Conservation (phyloP, 2,797 vertebrate genomes). For the Sebastes miniatus region DNA sequence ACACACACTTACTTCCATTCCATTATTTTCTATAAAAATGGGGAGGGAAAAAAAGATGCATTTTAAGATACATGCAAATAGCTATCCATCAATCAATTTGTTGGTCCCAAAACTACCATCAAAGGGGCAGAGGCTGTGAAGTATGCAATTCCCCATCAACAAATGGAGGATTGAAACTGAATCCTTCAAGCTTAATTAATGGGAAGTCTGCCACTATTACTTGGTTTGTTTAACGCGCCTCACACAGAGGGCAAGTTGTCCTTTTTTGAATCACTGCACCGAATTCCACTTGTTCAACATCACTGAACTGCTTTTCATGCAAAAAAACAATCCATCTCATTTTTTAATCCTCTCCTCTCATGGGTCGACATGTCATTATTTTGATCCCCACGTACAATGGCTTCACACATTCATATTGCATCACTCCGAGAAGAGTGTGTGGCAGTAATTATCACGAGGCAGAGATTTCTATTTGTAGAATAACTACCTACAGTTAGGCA, state of each 20-base stretch:
- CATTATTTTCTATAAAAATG: constrained; percentile 72
- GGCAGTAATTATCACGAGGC: constrained; percentile 74
- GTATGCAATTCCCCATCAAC: constrained; percentile 84
- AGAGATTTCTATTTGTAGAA: constrained; percentile 75
- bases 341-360: constrained; percentile 80
- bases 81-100: constrained; percentile 85
- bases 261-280: constrained; percentile 81
- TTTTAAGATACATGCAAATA: constrained; percentile 86
- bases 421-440: constrained; percentile 54
- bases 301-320: constrained; percentile 80
- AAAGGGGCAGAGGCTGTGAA: constrained; percentile 83
- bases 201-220: constrained; percentile 83
- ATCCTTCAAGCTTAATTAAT: constrained; percentile 85
- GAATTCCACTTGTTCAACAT: constrained; percentile 82
- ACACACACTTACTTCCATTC: constrained; percentile 65
- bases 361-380: constrained; percentile 81
- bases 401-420: constrained; percentile 67
- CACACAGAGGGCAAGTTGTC: constrained; percentile 81
- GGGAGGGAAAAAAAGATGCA: constrained; percentile 57
- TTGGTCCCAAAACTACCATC: constrained; percentile 80
- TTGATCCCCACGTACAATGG: constrained; percentile 74
- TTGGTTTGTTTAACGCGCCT: constrained; percentile 85
- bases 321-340: constrained; percentile 79
- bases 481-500: constrained; percentile 67
- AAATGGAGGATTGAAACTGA: constrained; percentile 78